Evolutionary conservation across 1,140 invertebrate species (phyloP).

Genomic region (Tenebrio molitor): DNA sequence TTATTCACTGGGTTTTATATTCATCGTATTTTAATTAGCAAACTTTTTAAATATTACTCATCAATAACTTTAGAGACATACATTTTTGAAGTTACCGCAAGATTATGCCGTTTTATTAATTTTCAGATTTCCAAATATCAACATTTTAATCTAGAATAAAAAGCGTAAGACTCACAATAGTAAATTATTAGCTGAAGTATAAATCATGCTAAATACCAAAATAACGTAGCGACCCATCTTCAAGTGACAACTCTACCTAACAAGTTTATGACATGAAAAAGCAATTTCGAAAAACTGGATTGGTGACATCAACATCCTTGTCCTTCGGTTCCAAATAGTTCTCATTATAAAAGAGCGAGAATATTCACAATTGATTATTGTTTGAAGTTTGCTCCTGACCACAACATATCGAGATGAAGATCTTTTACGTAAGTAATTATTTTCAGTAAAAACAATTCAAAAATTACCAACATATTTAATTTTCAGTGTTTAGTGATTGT

Average conservation of each 20-base stretch:
- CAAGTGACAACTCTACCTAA: background rate
- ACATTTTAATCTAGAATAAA: no score
- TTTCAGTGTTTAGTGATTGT: conserved; percentile 27
- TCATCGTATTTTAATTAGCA: background rate
- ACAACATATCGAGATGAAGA: conserved; percentile 41
- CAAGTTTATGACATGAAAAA: conserved; percentile 7
- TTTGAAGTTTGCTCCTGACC: no score
- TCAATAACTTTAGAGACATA: no score
- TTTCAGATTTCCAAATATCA: no score
- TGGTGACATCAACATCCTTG: conserved; percentile 16
- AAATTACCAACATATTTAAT: background rate
- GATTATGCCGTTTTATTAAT: no score
- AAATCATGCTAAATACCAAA: background rate
- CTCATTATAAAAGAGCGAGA: conserved; percentile 5
- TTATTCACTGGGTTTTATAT: conserved; percentile 17
- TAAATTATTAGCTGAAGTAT: no score
- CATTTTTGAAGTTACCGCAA: no score
- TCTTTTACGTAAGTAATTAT: conserved; percentile 1
- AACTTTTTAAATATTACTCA: background rate
- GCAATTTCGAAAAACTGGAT: conserved; percentile 19
- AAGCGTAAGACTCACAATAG: no score
- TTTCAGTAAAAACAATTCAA: background rate
- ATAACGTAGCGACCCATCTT: background rate
- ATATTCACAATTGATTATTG: no score
- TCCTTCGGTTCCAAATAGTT: conserved; percentile 5